Evolutionary conservation across 2,888 invertebrate species (phyloP), one percentile per base, ranked within the genome.

Genomic region (Macaria notata): DNA sequence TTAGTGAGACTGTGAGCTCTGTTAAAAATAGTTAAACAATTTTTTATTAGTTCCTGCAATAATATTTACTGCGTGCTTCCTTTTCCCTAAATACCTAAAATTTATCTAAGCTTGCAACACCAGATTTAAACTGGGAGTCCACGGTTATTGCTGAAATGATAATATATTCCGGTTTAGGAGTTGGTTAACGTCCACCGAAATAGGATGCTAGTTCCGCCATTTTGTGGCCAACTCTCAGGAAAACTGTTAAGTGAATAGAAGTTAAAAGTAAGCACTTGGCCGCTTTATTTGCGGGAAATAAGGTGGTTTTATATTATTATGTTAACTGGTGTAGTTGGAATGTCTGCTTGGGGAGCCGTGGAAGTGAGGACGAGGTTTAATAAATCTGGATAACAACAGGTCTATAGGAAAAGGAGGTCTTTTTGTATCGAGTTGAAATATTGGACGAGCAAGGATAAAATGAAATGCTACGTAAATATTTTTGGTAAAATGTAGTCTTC

Each of bases 111-210:
- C 50, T 51, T 39, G 59, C 54, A 59, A 55, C 59, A 61, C 65
- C 57, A 65, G 62, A 65, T 56, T 65, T 64, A 57, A 67, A 61
- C 66, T 63, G 52, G 45, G 49, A 62, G 64, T 58, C 61, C 61
- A 57, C 62, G 57, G 66, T 65, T 65, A 67, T 64, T 52, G 63
- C 62, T 59, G 49, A 61, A 67, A 67, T 65, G 65, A 62, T 67
- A 67, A 62, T 67, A 67, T 61, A 65, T 67, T 65, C 61, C 58
- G 59, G 59, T 63, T 62, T 60, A 66, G 58, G 59, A 59, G 54
- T 54, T 49, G 58, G 54, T 53, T 61, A 54, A 54, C 57, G 62
- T 54, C 57, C 49, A 53, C 46, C 52, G 64, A 52, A 62, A 64
- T 61, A 64, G 64, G 62, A 61, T 52, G 58, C 61, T 51, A 56